A percentile compares a stretch with the other conserved stretches of the same genome.
Conservation (phyloP, 2,797 vertebrate genomes). For the Myotis planiceps region DNA sequence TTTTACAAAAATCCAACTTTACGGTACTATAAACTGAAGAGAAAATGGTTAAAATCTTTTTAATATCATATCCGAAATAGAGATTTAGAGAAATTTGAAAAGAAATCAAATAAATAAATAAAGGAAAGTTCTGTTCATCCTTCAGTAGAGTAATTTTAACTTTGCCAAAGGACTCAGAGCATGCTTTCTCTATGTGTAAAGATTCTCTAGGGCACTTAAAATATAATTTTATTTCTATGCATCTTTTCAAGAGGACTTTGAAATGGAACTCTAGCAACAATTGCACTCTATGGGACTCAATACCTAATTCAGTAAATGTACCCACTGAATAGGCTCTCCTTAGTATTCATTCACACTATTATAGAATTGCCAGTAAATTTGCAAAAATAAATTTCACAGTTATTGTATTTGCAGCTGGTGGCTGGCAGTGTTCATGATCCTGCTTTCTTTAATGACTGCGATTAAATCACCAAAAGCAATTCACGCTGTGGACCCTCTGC, state of each 20-base stretch:
- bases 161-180: background rate
- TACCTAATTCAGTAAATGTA: conserved; percentile 40
- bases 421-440: conserved; percentile 35
- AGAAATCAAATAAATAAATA: background rate
- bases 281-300: background rate
- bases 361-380: conserved; percentile 62
- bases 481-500: background rate
- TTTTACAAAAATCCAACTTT: background rate
- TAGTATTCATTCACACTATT: conserved; percentile 53
- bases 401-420: conserved; percentile 68
- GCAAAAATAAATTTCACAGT: conserved; percentile 67
- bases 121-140: background rate
- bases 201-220: conserved; percentile 35
- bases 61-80: background rate
- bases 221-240: conserved; percentile 56
- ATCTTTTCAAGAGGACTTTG: conserved; percentile 49
- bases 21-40: background rate
- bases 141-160: conserved; percentile 1
- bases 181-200: background rate
- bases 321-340: conserved; percentile 26
- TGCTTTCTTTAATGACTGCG: conserved; percentile 53
- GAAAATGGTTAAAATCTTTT: background rate
- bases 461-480: conserved; percentile 46
- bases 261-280: conserved; percentile 7
- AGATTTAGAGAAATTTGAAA: background rate